Evolutionary conservation across 2,113 vertebrate genomes (phyloP).

Genomic region (Anguilla japonica): DNA sequence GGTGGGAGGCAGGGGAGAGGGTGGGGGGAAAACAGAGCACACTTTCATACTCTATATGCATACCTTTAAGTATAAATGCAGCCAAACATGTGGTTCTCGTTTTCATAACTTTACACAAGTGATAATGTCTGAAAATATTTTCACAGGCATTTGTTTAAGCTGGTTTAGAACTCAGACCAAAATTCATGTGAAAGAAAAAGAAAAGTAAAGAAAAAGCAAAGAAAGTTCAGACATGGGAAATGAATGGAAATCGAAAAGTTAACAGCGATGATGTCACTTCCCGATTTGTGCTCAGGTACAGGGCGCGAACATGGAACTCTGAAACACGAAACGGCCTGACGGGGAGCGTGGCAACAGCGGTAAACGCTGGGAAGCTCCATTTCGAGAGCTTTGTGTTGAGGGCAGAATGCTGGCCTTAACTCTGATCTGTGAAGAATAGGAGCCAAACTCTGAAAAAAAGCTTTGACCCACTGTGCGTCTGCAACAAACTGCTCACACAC

Average conservation of each 20-base stretch:
- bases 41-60: slow-evolving; percentile 42
- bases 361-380: neutral
- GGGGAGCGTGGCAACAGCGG: neutral
- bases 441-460: neutral
- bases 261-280: neutral
- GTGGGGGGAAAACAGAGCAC: slow-evolving; percentile 44
- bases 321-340: neutral
- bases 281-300: neutral
- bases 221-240: neutral
- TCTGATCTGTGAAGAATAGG: neutral
- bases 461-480: neutral
- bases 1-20: slow-evolving; percentile 51
- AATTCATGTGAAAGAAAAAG: slow-evolving; percentile 14
- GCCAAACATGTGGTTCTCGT: slow-evolving; percentile 48
- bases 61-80: slow-evolving; percentile 41
- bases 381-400: neutral
- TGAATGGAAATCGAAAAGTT: neutral
- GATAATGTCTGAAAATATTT: slow-evolving; percentile 52
- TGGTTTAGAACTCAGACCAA: slow-evolving; percentile 25
- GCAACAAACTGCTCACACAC: slow-evolving; percentile 34
- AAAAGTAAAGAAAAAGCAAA: neutral
- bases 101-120: slow-evolving; percentile 49
- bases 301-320: neutral
- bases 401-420: neutral
- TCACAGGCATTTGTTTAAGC: slow-evolving; percentile 34